Evolutionary conservation across 2,113 vertebrate genomes (phyloP), one percentile per base, ranked within the genome.

Genomic region (Nycticebus coucang): DNA sequence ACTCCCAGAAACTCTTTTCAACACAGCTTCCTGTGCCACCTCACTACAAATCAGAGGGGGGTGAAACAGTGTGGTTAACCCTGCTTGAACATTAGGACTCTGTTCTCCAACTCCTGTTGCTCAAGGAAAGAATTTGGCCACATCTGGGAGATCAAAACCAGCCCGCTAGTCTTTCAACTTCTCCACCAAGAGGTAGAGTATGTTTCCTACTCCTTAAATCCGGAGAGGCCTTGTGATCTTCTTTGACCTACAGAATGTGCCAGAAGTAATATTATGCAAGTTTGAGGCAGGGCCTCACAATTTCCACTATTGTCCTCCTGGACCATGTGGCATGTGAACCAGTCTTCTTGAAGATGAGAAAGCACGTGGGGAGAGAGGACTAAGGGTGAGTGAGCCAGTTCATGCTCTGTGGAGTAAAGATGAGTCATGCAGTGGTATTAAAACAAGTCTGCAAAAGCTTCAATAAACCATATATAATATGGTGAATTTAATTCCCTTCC

Each of bases 271-370:
- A 68, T 45, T 13, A 35, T 19, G 18, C 82, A 22, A 41, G 53
- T 69, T 24, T 60, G 28, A 68, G 33, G 30, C 13, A 4, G 69
- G n/a, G 60, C 21, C 55, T 87, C 68, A 30, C n/a, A 14, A n/a
- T 21, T 55, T n/a, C 69, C 15, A 62, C 22, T 30, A 26, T 28
- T 75, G 21, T 41, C 60, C 28, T 57, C 37, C 64, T 15, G 2
- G 17, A 68, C 37, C 0, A 0, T 14, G 60, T 62, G 21, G 33
- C 28, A 6, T 71, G 4, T 37, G 30, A 74, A 66, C 11, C 41
- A 18, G 17, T 21, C 14, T 78, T 69, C 35, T 28, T 45, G 14
- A 80, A 21, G 33, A 66, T 26, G 41, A 84, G 45, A 53, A 94
- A 57, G 10, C 37, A 60, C 3, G 13, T 14, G 50, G 28, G 37